These are phyloP conservation scores for Bursaphelenchus mucronatus DNA, from an alignment of 1,140 invertebrate genomes.

Conservation along the genomic window DNA sequence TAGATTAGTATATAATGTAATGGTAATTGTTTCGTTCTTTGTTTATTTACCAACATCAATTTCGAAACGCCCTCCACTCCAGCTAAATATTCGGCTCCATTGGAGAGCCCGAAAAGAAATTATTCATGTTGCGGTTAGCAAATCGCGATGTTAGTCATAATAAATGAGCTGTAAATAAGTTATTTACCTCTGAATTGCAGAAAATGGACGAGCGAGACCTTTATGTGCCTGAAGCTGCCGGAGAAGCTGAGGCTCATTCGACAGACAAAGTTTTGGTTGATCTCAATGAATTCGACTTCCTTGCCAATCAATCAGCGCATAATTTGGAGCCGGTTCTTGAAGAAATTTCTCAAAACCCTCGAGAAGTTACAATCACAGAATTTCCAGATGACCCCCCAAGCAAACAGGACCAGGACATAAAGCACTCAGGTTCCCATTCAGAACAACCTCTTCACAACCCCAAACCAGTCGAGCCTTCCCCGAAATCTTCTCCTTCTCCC, in stretches of 20 bases:
- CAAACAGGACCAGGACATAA: no score
- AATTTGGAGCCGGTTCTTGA: slow-evolving; percentile 14
- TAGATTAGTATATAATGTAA: no score
- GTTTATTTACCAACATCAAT: no score
- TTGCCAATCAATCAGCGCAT: not conserved
- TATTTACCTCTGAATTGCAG: slow-evolving; percentile 1
- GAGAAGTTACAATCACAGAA: no score
- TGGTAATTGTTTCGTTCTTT: no score
- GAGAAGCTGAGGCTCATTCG: slow-evolving; percentile 7
- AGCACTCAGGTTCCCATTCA: no score
- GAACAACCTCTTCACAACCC: no score
- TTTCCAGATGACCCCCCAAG: no score
- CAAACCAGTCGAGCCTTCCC: no score
- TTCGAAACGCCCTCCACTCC: not conserved
- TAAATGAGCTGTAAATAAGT: not conserved
- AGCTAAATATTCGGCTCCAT: not conserved
- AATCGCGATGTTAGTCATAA: slow-evolving; percentile 8
- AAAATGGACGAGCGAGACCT: slow-evolving; percentile 17
- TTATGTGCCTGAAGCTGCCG: slow-evolving; percentile 11
- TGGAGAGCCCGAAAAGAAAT: not conserved
- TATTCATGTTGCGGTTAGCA: not conserved
- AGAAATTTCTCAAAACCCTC: not conserved
- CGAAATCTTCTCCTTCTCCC: no score
- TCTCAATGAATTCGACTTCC: slow-evolving; percentile 12
- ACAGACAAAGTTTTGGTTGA: not conserved